Evolutionary conservation across 2,888 invertebrate species (phyloP).

Genomic region (Amphipyra tragopoginis): DNA sequence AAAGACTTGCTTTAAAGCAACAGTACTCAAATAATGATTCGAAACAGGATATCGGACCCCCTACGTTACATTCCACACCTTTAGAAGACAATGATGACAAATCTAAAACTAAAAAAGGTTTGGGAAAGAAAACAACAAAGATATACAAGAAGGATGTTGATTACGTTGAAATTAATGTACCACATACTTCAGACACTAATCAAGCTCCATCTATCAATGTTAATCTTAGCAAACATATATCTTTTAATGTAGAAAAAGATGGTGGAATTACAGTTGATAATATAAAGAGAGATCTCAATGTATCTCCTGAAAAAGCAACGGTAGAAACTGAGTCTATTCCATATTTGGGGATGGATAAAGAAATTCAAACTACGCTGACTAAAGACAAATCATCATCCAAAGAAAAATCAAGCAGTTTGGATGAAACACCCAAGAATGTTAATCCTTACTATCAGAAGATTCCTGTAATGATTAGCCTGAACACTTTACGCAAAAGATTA

Average conservation of each 20-base stretch:
- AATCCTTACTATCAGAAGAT: constrained; percentile 63
- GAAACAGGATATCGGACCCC: constrained; percentile 79
- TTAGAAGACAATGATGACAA: constrained; percentile 75
- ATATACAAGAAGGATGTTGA: constrained; percentile 81
- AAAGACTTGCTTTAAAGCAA: constrained; percentile 90
- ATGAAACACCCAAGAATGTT: constrained; percentile 43
- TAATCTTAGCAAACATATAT: constrained; percentile 85
- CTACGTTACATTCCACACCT: constrained; percentile 89
- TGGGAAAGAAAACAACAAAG: constrained; percentile 77
- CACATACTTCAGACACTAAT: constrained; percentile 68
- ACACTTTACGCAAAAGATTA: constrained; percentile 74
- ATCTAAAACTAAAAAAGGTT: constrained; percentile 73
- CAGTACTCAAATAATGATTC: constrained; percentile 84
- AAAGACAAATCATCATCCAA: constrained; percentile 45
- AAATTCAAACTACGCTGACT: constrained; percentile 79
- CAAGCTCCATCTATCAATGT: constrained; percentile 78
- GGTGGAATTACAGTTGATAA: constrained; percentile 77
- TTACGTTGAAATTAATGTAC: constrained; percentile 79
- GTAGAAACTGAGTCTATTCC: constrained; percentile 61
- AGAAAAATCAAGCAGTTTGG: constrained; percentile 18
- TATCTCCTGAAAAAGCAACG: constrained; percentile 73
- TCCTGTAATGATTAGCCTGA: constrained; percentile 79
- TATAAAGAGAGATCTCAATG: constrained; percentile 69
- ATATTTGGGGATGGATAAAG: constrained; percentile 73
- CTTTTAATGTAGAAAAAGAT: constrained; percentile 84